These are phyloP conservation scores for Mesopsocus fuscifrons DNA, from an alignment of 2,888 invertebrate genomes.

Conservation along the genomic window DNA sequence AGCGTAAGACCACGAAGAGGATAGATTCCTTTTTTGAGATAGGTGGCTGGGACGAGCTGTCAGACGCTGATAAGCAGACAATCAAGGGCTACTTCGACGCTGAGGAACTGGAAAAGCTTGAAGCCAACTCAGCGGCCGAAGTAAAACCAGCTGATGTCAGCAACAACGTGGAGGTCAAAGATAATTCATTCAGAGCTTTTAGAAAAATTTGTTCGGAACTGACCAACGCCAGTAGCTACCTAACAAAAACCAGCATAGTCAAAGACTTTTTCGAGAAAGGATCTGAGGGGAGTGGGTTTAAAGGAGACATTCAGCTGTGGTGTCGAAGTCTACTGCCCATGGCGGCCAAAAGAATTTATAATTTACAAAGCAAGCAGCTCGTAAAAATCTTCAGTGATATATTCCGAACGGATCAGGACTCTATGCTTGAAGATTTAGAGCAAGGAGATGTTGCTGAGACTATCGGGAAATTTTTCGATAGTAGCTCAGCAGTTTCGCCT, in stretches of 20 bases:
- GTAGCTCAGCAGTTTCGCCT: conserved; percentile 38
- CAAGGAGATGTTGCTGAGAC: conserved; percentile 84
- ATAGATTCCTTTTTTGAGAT: conserved; percentile 63
- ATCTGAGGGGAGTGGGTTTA: conserved; percentile 34
- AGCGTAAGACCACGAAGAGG: conserved; percentile 60
- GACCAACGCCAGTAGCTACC: conserved; percentile 56
- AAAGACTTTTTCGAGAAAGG: conserved; percentile 42
- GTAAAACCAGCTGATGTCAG: conserved; percentile 8
- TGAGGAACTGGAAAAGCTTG: conserved; percentile 13
- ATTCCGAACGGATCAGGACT: conserved; percentile 48
- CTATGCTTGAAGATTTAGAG: conserved; percentile 72
- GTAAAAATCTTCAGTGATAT: conserved; percentile 73
- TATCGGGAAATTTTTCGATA: conserved; percentile 52
- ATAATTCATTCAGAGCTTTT: conserved; percentile 59
- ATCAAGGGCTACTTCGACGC: conserved; percentile 27
- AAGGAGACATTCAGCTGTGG: conserved; percentile 62
- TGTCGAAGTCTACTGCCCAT: conserved; percentile 67
- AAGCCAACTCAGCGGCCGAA: background rate
- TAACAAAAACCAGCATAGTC: conserved; percentile 57
- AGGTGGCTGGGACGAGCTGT: conserved; percentile 50
- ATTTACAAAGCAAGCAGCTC: conserved; percentile 80
- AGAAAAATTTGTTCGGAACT: conserved; percentile 57
- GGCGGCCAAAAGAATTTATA: conserved; percentile 68
- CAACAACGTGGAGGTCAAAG: conserved; percentile 25
- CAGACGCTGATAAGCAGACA: conserved; percentile 42